Percentiles rank a stretch among this genome's conserved stretches.
phyloP scores from a whole-genome alignment of 2,888 invertebrate species.

The Clanis bilineata region DNA sequence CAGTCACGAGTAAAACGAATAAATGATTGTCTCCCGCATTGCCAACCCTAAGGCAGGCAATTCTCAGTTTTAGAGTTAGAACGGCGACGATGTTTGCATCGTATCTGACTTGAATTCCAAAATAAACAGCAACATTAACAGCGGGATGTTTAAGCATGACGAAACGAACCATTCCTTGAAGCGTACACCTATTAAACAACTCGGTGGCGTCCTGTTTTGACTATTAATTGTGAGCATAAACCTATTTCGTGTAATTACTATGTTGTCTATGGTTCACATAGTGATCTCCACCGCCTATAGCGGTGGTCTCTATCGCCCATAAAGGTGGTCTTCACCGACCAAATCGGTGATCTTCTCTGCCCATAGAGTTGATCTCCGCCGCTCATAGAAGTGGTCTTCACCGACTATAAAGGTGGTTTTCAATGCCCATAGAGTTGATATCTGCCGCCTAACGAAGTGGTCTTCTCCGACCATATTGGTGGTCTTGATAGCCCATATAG shows the following conservation, averaged over 20 bases:
- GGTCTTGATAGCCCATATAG: too few species aligned
- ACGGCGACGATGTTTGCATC: slow-evolving; percentile 33
- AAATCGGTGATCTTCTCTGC: too few species aligned
- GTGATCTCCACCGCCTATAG: too few species aligned
- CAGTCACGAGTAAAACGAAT: too few species aligned
- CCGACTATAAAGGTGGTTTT: too few species aligned
- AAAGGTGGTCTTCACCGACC: too few species aligned
- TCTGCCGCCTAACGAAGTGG: too few species aligned
- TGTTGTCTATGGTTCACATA: background rate
- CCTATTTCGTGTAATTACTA: background rate
- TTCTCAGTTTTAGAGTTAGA: slow-evolving; percentile 41
- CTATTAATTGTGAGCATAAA: background rate
- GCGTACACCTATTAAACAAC: slow-evolving; percentile 7
- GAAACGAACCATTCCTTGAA: slow-evolving; percentile 22
- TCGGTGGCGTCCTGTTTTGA: background rate
- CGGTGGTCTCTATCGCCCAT: too few species aligned
- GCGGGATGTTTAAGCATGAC: slow-evolving; percentile 27
- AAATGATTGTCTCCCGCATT: background rate
- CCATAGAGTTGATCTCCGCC: too few species aligned
- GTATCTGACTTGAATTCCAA: slow-evolving; percentile 41
- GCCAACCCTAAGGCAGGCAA: slow-evolving; percentile 19
- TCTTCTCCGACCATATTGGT: too few species aligned
- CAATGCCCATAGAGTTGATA: too few species aligned
- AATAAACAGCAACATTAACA: slow-evolving; percentile 35
- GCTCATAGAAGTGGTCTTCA: too few species aligned